Conservation (phyloP, 2,113 vertebrate species). For the Glaucidium brasilianum region DNA sequence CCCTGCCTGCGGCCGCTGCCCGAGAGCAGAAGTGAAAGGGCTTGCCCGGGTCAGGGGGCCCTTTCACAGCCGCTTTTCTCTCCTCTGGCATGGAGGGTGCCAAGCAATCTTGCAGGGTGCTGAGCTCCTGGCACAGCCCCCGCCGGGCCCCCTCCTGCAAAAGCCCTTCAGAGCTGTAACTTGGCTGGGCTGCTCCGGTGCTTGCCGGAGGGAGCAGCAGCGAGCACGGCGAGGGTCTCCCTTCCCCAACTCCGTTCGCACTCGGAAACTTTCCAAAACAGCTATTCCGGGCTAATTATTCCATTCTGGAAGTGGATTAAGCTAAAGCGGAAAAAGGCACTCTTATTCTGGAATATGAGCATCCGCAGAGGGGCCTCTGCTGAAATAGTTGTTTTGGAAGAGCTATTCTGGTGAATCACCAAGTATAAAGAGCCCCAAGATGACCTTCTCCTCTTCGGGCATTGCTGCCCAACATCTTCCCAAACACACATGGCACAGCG, state of each 20-base stretch:
- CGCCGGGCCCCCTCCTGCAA: not conserved
- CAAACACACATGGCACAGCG: rapidly evolving
- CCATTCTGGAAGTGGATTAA: conserved; percentile 59
- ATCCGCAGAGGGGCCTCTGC: conserved; percentile 49
- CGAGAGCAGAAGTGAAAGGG: not conserved
- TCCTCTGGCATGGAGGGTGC: not conserved
- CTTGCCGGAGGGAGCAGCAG: conserved; percentile 10
- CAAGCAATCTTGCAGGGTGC: not conserved
- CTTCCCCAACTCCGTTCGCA: not conserved
- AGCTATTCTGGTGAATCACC: conserved; percentile 28
- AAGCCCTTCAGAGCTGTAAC: not conserved
- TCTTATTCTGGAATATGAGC: conserved; percentile 60
- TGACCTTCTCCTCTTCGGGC: not conserved
- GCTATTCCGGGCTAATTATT: conserved; percentile 56
- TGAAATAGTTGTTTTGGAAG: not conserved
- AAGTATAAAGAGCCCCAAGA: not conserved
- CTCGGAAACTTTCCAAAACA: conserved; percentile 53
- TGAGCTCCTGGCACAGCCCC: not conserved
- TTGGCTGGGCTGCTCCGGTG: not conserved
- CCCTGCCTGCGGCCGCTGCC: rapidly evolving
- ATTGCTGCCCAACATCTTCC: not conserved
- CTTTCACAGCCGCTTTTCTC: not conserved
- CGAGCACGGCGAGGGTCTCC: not conserved
- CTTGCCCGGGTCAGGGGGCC: not conserved
- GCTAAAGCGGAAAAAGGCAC: conserved; percentile 64